A percentile compares a stretch with the other conserved stretches of the same genome.
These are phyloP conservation scores for Monochamus saltuarius DNA, from an alignment of 1,140 invertebrate genomes.

Conservation along the genomic window DNA sequence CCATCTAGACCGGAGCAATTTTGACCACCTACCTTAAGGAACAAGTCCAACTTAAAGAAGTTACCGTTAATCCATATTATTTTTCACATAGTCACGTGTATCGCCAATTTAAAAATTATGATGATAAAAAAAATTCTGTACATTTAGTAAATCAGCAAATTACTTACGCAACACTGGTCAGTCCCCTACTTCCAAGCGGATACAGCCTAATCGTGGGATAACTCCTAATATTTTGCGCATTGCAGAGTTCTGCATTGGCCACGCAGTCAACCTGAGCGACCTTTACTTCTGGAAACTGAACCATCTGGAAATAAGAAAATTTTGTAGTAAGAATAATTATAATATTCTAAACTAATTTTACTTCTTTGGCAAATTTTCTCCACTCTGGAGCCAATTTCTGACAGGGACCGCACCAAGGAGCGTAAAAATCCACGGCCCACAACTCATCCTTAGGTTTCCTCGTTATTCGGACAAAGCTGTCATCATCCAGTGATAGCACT, in stretches of 20 bases:
- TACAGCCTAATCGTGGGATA: constrained; percentile 75
- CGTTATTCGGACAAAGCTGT: constrained; percentile 61
- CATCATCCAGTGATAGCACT: constrained; percentile 51
- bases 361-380: constrained; percentile 72
- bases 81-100: no score
- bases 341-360: constrained; percentile 27
- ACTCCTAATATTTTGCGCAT: constrained; percentile 59
- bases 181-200: constrained; percentile 56
- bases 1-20: no score
- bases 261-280: constrained; percentile 74
- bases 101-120: no score
- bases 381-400: constrained; percentile 77
- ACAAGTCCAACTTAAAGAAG: no score
- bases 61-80: no score
- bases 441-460: constrained; percentile 64
- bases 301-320: constrained; percentile 65
- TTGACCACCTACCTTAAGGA: no score
- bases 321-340: constrained; percentile 13
- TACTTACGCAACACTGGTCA: constrained; percentile 58
- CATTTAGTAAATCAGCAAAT: constrained; percentile 8
- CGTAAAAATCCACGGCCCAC: constrained; percentile 87
- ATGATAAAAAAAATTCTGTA: constrained; percentile 16
- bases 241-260: constrained; percentile 60
- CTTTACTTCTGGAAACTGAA: constrained; percentile 56
- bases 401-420: constrained; percentile 81